Evolutionary conservation across 2,113 vertebrate genomes (phyloP).

Genomic region (Cichladusa arquata): DNA sequence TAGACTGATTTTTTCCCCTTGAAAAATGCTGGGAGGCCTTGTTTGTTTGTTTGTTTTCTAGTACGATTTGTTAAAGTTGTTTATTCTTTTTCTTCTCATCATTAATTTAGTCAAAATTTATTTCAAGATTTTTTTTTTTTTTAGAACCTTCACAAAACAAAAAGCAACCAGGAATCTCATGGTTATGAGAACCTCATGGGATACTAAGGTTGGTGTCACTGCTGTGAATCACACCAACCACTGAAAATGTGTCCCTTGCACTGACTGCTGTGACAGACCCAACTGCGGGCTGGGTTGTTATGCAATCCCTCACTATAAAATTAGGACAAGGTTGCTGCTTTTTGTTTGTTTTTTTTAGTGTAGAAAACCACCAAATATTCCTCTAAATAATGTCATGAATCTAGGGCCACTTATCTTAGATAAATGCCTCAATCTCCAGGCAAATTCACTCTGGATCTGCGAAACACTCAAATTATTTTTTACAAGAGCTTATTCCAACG

Average conservation of each 20-base stretch:
- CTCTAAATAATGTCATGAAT: background rate
- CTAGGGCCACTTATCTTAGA: background rate
- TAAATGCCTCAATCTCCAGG: background rate
- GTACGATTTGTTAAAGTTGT: background rate
- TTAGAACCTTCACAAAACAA: background rate
- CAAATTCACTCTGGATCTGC: background rate
- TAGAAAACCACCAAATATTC: background rate
- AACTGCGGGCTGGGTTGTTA: background rate
- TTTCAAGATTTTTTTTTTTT: background rate
- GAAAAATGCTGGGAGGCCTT: fast-evolving
- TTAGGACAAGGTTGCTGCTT: background rate
- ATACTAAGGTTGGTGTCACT: background rate
- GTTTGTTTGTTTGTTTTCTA: background rate
- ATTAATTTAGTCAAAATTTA: background rate
- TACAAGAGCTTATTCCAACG: background rate
- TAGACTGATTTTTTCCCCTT: fast-evolving
- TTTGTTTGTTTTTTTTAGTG: fast-evolving
- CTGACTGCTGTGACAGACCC: background rate
- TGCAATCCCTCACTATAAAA: background rate
- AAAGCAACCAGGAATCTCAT: background rate
- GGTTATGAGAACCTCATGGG: background rate
- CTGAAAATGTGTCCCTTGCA: background rate
- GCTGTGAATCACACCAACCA: background rate
- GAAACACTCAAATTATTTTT: background rate
- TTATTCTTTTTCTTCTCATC: background rate